These are phyloP conservation scores for Pteropus alecto DNA, from an alignment of 2,113 vertebrate species.

Conservation along the genomic window DNA sequence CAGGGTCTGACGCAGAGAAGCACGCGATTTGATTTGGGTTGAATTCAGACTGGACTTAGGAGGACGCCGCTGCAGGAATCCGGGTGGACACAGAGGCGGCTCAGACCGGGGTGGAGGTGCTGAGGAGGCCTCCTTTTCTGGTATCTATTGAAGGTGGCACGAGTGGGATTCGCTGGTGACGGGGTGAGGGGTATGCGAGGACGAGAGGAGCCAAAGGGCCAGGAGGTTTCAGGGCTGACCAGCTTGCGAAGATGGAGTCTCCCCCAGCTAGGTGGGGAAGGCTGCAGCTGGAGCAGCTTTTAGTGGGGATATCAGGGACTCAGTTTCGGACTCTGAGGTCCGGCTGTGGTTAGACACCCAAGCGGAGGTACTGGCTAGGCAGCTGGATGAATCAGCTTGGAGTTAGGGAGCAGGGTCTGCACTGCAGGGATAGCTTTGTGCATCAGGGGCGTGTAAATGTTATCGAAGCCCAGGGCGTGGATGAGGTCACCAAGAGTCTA, in stretches of 20 bases:
- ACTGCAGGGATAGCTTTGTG: neutral
- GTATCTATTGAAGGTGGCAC: neutral
- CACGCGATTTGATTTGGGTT: neutral
- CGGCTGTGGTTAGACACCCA: neutral
- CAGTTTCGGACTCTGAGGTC: neutral
- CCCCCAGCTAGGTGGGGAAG: neutral
- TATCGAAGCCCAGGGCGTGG: neutral
- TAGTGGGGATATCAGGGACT: neutral
- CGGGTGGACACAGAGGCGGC: accelerated
- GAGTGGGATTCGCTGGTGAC: neutral
- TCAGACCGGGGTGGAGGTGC: neutral
- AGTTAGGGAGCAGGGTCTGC: neutral
- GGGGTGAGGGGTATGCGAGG: neutral
- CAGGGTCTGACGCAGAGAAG: neutral
- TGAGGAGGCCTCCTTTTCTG: accelerated
- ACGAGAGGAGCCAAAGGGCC: neutral
- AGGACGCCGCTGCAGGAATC: neutral
- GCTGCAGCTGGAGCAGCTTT: neutral
- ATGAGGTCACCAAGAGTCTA: neutral
- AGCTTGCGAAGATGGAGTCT: neutral
- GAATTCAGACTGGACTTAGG: neutral
- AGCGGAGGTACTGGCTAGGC: neutral
- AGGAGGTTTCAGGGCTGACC: neutral
- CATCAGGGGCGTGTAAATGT: accelerated
- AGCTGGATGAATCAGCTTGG: accelerated